Percentiles rank a stretch among this genome's conserved stretches.
Conservation (phyloP, 2,113 vertebrate species). For the Oophaga pumilio region DNA sequence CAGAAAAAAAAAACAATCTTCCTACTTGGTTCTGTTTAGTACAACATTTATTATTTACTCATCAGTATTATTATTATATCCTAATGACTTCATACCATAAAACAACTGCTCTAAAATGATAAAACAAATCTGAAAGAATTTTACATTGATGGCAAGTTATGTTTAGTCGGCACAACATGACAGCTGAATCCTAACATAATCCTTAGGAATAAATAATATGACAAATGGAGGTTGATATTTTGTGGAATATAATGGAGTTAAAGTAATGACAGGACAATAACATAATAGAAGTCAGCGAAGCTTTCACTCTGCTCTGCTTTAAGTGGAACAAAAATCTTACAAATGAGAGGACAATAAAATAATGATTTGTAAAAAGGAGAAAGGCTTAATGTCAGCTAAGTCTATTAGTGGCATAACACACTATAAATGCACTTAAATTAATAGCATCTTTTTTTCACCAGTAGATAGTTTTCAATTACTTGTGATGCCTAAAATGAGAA, state of each 20-base stretch:
- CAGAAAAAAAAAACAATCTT: neutral
- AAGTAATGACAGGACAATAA: conserved; percentile 67
- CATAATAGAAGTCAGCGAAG: conserved; percentile 67
- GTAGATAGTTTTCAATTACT: conserved; percentile 72
- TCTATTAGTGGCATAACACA: conserved; percentile 69
- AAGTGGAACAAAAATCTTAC: conserved; percentile 68
- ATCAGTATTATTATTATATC: neutral
- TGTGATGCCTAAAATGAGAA: conserved; percentile 65
- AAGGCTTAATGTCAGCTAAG: conserved; percentile 68
- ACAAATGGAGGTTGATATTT: conserved; percentile 68
- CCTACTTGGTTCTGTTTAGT: neutral
- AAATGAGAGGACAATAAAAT: conserved; percentile 72
- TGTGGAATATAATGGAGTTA: conserved; percentile 66
- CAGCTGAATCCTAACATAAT: conserved; percentile 60
- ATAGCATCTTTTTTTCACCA: conserved; percentile 68
- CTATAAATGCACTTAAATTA: conserved; percentile 73
- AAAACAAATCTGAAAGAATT: conserved; percentile 32
- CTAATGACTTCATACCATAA: conserved; percentile 9
- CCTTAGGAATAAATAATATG: conserved; percentile 64
- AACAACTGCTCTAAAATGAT: conserved; percentile 62
- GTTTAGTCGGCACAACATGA: conserved; percentile 61
- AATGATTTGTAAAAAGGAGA: conserved; percentile 71
- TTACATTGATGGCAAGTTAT: conserved; percentile 55
- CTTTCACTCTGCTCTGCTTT: conserved; percentile 67
- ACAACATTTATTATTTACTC: neutral